Conservation (phyloP, 2,113 vertebrate genomes). For the Pluvialis apricaria region DNA sequence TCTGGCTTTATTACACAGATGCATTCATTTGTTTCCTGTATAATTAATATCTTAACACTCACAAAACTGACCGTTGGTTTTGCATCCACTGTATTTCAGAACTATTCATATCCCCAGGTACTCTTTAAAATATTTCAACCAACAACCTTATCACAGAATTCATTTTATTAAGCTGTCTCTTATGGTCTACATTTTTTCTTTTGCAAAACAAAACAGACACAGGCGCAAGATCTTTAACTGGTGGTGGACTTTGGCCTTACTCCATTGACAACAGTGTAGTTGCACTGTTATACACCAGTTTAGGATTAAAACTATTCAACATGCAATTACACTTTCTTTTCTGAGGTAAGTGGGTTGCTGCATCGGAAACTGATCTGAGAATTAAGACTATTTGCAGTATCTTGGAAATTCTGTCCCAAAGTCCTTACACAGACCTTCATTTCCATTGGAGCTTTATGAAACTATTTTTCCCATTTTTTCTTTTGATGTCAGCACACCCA, state of each 20-base stretch:
- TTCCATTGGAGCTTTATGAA: not conserved
- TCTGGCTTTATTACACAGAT: not conserved
- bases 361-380: not conserved
- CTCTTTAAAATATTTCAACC: not conserved
- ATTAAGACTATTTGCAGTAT: not conserved
- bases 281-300: not conserved
- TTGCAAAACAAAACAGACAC: not conserved
- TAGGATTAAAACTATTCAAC: not conserved
- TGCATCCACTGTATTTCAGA: not conserved
- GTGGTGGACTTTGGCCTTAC: not conserved
- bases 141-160: not conserved
- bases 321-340: not conserved
- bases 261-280: not conserved
- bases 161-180: not conserved
- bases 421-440: not conserved
- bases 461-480: not conserved
- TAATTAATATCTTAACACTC: not conserved
- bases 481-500: not conserved
- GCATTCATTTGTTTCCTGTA: not conserved
- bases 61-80: not conserved
- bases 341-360: not conserved
- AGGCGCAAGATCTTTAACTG: not conserved
- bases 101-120: not conserved
- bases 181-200: not conserved
- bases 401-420: not conserved